Evolutionary conservation across 2,797 vertebrate genomes (phyloP).

Genomic region (Megalops cyprinoides): DNA sequence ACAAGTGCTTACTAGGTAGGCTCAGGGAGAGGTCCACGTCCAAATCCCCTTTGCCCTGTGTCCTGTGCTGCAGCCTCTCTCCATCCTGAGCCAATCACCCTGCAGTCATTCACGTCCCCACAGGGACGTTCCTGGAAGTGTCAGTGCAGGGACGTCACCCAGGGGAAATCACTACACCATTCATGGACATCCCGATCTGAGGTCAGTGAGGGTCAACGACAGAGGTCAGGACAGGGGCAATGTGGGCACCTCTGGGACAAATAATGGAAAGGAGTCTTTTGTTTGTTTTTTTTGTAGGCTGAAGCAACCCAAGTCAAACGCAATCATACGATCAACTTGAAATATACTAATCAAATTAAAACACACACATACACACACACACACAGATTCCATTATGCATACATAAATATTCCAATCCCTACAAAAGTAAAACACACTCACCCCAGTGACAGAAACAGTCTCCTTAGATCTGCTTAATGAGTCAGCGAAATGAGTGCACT

Average conservation of each 20-base stretch:
- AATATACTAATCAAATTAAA: not conserved
- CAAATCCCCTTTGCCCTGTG: not conserved
- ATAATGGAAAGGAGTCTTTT: no score
- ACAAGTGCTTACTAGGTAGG: not conserved
- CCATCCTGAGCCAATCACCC: no score
- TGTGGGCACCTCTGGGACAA: no score
- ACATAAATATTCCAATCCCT: not conserved
- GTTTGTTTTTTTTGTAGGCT: no score
- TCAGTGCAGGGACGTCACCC: not conserved
- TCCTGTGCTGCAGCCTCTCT: not conserved
- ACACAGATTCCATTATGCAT: conserved; percentile 9
- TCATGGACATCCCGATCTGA: not conserved
- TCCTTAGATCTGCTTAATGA: conserved; percentile 8
- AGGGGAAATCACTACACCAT: not conserved
- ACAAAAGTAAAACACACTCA: conserved; percentile 1
- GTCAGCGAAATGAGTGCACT: conserved; percentile 4
- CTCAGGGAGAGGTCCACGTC: not conserved
- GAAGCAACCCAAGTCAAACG: conserved; percentile 2
- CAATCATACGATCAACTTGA: not conserved
- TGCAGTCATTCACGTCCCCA: no score
- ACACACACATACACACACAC: conserved; percentile 14
- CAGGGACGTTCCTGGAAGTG: no score
- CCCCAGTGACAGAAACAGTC: conserved; percentile 1
- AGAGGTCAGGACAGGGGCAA: not conserved
- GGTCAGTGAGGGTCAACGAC: no score